Evolutionary conservation across 2,797 vertebrate species (phyloP).

Genomic region (Scyliorhinus canicula): DNA sequence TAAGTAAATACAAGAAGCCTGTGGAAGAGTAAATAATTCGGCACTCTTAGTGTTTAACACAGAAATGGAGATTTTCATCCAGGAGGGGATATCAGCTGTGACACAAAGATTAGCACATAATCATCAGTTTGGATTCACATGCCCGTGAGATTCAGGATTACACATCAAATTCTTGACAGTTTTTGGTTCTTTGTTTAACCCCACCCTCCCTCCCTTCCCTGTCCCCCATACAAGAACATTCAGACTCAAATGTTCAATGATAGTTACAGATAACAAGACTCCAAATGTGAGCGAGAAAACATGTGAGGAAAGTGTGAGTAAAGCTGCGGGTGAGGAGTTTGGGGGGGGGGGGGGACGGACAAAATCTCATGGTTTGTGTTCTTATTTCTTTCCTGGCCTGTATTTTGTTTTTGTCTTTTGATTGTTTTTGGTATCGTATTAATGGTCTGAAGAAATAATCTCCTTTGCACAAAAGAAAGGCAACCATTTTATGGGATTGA

Average conservation of each 20-base stretch:
- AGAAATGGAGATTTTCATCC: conserved; percentile 11
- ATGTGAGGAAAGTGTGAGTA: conserved; percentile 63
- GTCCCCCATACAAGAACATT: conserved; percentile 68
- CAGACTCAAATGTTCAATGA: conserved; percentile 70
- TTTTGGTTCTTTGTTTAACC: conserved; percentile 65
- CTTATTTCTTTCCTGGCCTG: conserved; percentile 43
- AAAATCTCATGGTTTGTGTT: conserved; percentile 57
- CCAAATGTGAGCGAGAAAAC: conserved; percentile 67
- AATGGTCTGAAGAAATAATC: conserved; percentile 66
- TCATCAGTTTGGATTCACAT: conserved; percentile 8
- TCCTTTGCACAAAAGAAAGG: conserved; percentile 49
- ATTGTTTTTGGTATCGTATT: conserved; percentile 84
- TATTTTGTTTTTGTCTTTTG: conserved; percentile 49
- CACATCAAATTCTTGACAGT: conserved; percentile 75
- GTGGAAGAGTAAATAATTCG: neutral
- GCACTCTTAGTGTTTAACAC: neutral
- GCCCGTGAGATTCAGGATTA: conserved; percentile 2
- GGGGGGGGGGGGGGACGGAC: conserved; percentile 40
- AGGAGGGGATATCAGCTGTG: conserved; percentile 16
- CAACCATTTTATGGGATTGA: conserved; percentile 48
- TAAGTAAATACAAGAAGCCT: conserved; percentile 2
- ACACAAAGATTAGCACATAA: conserved; percentile 13
- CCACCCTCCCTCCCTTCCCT: neutral
- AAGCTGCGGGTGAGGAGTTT: conserved; percentile 58
- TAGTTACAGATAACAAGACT: conserved; percentile 74